A percentile compares a stretch with the other conserved stretches of the same genome.
Conservation (phyloP, 2,888 invertebrate species). For the Tigriopus californicus region DNA sequence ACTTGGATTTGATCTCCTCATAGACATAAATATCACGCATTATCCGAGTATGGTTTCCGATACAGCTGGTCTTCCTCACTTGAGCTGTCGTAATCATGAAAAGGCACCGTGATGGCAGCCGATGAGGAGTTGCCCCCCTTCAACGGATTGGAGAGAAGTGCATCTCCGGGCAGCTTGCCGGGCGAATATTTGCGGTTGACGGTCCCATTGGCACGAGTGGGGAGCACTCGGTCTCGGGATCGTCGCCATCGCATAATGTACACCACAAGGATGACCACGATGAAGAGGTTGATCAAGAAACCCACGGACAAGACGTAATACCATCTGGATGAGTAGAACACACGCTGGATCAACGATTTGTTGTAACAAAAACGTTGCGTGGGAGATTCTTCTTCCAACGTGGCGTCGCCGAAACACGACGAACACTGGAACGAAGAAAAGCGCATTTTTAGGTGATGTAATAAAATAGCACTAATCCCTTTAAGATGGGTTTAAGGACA, state of each 20-base stretch:
- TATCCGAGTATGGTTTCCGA: neutral
- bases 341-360: neutral
- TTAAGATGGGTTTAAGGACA: neutral
- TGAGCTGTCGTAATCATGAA: slow-evolving; percentile 1
- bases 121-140: neutral
- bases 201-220: neutral
- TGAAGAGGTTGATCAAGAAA: slow-evolving; percentile 6
- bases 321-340: slow-evolving; percentile 11
- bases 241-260: neutral
- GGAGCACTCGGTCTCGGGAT: neutral
- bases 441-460: neutral
- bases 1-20: too few relatives aligned
- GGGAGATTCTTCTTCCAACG: slow-evolving; percentile 18
- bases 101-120: neutral
- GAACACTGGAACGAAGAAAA: slow-evolving; percentile 30
- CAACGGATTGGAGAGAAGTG: neutral
- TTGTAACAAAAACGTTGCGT: slow-evolving; percentile 1
- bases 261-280: slow-evolving; percentile 1
- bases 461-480: too few relatives aligned
- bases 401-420: slow-evolving; percentile 44
- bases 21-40: neutral
- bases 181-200: slow-evolving; percentile 1
- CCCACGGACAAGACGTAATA: slow-evolving; percentile 10
- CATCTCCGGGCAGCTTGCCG: too few relatives aligned
- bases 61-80: neutral